These are phyloP conservation scores for Bruchidius siliquastri DNA, from an alignment of 2,888 invertebrate species.

Conservation along the genomic window DNA sequence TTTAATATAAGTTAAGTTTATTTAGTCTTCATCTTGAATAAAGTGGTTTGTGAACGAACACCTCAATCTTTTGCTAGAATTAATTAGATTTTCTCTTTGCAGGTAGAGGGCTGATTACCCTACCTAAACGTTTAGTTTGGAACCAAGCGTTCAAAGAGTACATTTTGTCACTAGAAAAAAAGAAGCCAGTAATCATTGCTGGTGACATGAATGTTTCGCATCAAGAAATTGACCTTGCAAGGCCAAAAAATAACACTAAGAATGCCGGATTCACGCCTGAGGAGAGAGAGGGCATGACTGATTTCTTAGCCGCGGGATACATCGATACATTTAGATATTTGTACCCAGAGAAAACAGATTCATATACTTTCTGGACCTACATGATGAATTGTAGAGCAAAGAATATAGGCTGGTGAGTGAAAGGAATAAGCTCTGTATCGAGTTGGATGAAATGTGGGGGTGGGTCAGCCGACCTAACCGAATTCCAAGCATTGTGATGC, in stretches of 20 bases:
- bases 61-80: no score
- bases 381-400: slow-evolving; percentile 80
- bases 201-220: slow-evolving; percentile 99
- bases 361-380: slow-evolving; percentile 95
- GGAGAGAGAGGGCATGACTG: slow-evolving; percentile 87
- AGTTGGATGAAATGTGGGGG: no score
- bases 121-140: slow-evolving; percentile 87
- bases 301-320: slow-evolving; percentile 75
- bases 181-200: slow-evolving; percentile 91
- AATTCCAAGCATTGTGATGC: slow-evolving; percentile 5
- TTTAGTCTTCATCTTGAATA: no score
- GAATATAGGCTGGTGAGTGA: slow-evolving; percentile 86
- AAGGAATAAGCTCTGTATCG: not conserved
- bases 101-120: slow-evolving; percentile 80
- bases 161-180: slow-evolving; percentile 72
- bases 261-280: slow-evolving; percentile 95
- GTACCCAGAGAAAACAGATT: slow-evolving; percentile 76
- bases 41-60: no score
- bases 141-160: slow-evolving; percentile 77
- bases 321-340: slow-evolving; percentile 83
- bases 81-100: not conserved
- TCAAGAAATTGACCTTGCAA: slow-evolving; percentile 88
- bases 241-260: slow-evolving; percentile 88
- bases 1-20: no score
- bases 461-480: no score